phyloP scores from a whole-genome alignment of 2,888 invertebrate species.

The Callimorpha dominula region DNA sequence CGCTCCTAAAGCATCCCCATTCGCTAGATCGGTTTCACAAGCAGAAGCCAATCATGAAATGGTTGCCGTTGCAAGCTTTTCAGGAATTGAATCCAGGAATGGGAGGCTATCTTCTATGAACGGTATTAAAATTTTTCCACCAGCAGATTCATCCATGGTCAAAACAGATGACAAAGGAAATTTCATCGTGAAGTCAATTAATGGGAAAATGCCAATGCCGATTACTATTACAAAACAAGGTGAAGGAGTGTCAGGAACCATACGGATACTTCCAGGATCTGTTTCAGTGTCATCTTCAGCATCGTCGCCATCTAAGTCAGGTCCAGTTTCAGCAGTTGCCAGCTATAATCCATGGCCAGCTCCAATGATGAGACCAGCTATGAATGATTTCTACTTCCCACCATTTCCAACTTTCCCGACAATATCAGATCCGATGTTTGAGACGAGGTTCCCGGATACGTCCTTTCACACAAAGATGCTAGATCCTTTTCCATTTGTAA shows the following conservation, averaged over 20 bases:
- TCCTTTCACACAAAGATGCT: conserved; percentile 53
- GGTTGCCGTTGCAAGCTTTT: conserved; percentile 66
- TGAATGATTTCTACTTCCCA: conserved; percentile 45
- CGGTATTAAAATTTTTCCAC: conserved; percentile 65
- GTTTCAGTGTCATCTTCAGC: conserved; percentile 66
- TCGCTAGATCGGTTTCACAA: conserved; percentile 20
- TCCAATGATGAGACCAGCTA: conserved; percentile 43
- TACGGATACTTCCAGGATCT: conserved; percentile 66
- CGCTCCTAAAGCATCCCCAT: neutral
- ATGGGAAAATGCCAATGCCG: conserved; percentile 50
- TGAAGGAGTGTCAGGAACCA: conserved; percentile 63
- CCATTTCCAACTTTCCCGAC: conserved; percentile 51
- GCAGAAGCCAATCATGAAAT: conserved; percentile 45
- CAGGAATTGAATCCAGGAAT: conserved; percentile 66
- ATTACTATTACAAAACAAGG: conserved; percentile 60
- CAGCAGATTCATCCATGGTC: conserved; percentile 42
- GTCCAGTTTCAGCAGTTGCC: conserved; percentile 44
- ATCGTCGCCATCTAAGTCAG: conserved; percentile 60
- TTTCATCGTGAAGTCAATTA: conserved; percentile 39
- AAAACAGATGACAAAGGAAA: conserved; percentile 45
- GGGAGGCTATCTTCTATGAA: conserved; percentile 68
- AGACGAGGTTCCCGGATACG: conserved; percentile 50
- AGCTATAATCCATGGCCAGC: conserved; percentile 42
- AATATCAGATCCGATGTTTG: conserved; percentile 44
- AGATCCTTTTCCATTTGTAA: conserved; percentile 24